These are phyloP conservation scores for Lophius piscatorius DNA, from an alignment of 2,113 vertebrate genomes.

Conservation along the genomic window DNA sequence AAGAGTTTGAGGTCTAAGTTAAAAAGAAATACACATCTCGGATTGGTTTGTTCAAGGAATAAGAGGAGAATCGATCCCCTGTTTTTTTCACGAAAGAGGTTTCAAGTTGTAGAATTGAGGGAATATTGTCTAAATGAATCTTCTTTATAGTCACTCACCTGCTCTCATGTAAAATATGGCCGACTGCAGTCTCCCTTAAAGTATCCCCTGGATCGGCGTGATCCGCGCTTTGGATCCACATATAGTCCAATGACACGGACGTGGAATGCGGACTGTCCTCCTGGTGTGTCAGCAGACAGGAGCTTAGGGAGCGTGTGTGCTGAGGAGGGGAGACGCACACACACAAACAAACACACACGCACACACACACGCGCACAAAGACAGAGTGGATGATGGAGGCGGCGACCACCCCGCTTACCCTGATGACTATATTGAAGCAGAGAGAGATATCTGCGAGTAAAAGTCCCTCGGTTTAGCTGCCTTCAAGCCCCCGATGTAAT, in stretches of 20 bases:
- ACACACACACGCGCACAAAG: neutral
- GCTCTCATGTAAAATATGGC: slow-evolving; percentile 56
- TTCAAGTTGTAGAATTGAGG: slow-evolving; percentile 47
- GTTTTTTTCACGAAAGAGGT: slow-evolving; percentile 26
- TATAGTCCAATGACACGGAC: slow-evolving; percentile 66
- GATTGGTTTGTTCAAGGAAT: slow-evolving; percentile 2
- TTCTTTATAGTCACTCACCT: slow-evolving; percentile 46
- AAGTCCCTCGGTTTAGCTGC: slow-evolving; percentile 9
- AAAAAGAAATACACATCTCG: neutral
- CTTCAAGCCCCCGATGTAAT: slow-evolving; percentile 11
- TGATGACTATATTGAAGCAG: slow-evolving; percentile 36
- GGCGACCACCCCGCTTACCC: slow-evolving; percentile 51
- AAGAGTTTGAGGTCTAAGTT: slow-evolving; percentile 9
- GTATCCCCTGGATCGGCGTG: slow-evolving; percentile 60
- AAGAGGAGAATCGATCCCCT: no score
- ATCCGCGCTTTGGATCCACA: slow-evolving; percentile 65
- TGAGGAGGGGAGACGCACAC: slow-evolving; percentile 32
- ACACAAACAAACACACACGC: neutral
- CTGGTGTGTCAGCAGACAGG: slow-evolving; percentile 68
- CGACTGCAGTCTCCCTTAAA: slow-evolving; percentile 53
- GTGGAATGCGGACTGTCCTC: slow-evolving; percentile 63
- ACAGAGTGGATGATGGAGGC: neutral
- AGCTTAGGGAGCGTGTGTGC: slow-evolving; percentile 58
- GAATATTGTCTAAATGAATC: slow-evolving; percentile 32
- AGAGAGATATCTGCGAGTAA: slow-evolving; percentile 35